Evolutionary conservation across 2,888 invertebrate genomes (phyloP).

Genomic region (Pachymerium ferrugineum): DNA sequence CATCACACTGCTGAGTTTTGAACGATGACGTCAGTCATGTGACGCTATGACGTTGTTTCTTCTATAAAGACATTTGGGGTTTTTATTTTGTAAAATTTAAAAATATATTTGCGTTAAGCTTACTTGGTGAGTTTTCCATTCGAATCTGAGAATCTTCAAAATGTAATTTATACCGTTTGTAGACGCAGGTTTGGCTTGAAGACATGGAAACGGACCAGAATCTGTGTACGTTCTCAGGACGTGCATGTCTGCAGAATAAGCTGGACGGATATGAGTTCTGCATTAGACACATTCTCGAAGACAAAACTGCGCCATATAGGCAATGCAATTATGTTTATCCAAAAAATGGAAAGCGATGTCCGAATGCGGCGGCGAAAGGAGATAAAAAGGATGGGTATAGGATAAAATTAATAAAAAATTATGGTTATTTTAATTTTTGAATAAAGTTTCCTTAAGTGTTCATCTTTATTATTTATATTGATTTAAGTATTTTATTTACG

Average conservation of each 20-base stretch:
- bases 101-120: too few relatives aligned
- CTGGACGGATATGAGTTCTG: conserved; percentile 72
- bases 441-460: neutral
- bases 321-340: conserved; percentile 68
- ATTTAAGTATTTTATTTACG: neutral
- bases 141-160: too few relatives aligned
- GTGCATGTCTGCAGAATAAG: conserved; percentile 50
- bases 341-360: conserved; percentile 66
- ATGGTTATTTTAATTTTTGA: neutral
- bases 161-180: too few relatives aligned
- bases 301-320: conserved; percentile 73
- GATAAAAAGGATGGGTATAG: conserved; percentile 65
- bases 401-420: neutral
- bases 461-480: neutral
- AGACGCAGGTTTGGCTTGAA: too few relatives aligned
- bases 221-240: conserved; percentile 6
- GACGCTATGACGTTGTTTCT: too few relatives aligned
- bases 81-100: too few relatives aligned
- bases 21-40: neutral
- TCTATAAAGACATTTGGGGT: too few relatives aligned
- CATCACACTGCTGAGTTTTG: too few relatives aligned
- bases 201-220: neutral
- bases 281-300: conserved; percentile 73
- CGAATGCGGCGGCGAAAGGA: conserved; percentile 66
- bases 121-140: too few relatives aligned